Evolutionary conservation across 1,140 invertebrate species (phyloP).

Genomic region (Drosophila persimilis): DNA sequence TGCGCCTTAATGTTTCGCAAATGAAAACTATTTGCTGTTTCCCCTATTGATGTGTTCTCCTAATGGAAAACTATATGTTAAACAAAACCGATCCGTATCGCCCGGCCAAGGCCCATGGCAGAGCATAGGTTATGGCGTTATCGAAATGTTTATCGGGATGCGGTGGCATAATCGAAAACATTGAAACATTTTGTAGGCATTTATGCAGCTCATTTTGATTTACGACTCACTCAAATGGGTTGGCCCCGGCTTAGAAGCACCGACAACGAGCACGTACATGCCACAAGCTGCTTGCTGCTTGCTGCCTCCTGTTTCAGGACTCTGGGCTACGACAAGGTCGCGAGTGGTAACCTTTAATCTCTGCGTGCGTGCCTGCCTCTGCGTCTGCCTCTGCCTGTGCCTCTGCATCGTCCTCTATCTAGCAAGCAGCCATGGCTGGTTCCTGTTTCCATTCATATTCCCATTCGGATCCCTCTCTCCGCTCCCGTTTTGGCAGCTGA

Average conservation of each 20-base stretch:
- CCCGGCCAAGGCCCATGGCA: not conserved
- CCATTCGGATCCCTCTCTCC: slow-evolving; percentile 15
- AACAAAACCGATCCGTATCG: slow-evolving; percentile 1
- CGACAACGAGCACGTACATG: slow-evolving; percentile 72
- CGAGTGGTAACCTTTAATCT: slow-evolving; percentile 80
- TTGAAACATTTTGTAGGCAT: slow-evolving; percentile 77
- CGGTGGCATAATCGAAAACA: slow-evolving; percentile 68
- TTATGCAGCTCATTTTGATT: slow-evolving; percentile 78
- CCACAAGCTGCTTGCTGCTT: slow-evolving; percentile 61
- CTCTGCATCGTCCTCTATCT: too few relatives aligned
- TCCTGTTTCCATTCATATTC: slow-evolving; percentile 8
- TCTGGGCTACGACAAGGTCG: slow-evolving; percentile 58
- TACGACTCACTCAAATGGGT: slow-evolving; percentile 65
- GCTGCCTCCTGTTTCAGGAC: not conserved
- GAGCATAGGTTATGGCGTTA: slow-evolving; percentile 39
- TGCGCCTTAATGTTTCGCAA: too few relatives aligned
- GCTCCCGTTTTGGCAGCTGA: slow-evolving; percentile 29
- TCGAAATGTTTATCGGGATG: slow-evolving; percentile 63
- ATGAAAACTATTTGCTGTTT: too few relatives aligned
- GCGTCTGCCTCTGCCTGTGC: slow-evolving; percentile 1
- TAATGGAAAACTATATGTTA: not conserved
- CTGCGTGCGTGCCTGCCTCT: slow-evolving; percentile 59
- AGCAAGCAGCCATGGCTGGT: too few relatives aligned
- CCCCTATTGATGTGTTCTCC: too few relatives aligned
- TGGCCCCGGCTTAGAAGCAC: slow-evolving; percentile 49